Conservation (phyloP, 2,113 vertebrate species). For the Reinhardtius hippoglossoides region DNA sequence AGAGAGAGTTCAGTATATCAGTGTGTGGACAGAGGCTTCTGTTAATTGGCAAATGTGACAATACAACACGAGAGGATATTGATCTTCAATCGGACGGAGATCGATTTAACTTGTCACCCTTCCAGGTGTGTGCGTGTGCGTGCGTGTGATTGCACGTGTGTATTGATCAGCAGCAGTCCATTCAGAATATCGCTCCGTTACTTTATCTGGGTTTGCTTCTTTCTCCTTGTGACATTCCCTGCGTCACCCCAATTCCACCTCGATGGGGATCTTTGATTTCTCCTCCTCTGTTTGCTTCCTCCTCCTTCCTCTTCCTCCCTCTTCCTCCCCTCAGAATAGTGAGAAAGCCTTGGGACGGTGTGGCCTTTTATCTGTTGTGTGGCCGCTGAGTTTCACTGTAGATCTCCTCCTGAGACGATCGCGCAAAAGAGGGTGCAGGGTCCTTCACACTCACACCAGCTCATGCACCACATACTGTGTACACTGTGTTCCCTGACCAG, state of each 20-base stretch:
- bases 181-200: slow-evolving; percentile 56
- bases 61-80: slow-evolving; percentile 77
- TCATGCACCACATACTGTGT: background rate
- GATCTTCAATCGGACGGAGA: slow-evolving; percentile 77
- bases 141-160: slow-evolving; percentile 44
- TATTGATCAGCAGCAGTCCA: slow-evolving; percentile 66
- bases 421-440: slow-evolving; percentile 46
- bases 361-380: slow-evolving; percentile 38
- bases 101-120: slow-evolving; percentile 69
- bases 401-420: slow-evolving; percentile 51
- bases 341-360: slow-evolving; percentile 58
- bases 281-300: slow-evolving; percentile 14
- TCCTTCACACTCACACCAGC: background rate
- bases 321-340: slow-evolving; percentile 28
- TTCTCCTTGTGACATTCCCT: slow-evolving; percentile 30
- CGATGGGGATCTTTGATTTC: background rate
- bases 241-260: slow-evolving; percentile 27
- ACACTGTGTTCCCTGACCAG: background rate
- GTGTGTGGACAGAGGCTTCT: slow-evolving; percentile 71
- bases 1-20: slow-evolving; percentile 71
- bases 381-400: slow-evolving; percentile 44
- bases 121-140: slow-evolving; percentile 62
- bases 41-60: slow-evolving; percentile 83
- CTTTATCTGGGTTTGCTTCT: slow-evolving; percentile 45
- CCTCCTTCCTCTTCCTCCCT: background rate